These are phyloP conservation scores for Felis catus DNA, from an alignment of 2,113 vertebrate genomes.

Conservation along the genomic window F.catus_Fca126_mat1.0 CM031428.1:56155001-56155500, in stretches of 20 bases:
- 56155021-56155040: conserved; percentile 16
- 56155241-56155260: neutral
- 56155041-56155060: neutral
- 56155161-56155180: neutral
- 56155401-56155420: neutral
- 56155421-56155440: neutral
- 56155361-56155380: neutral
- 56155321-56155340: neutral
- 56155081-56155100: neutral
- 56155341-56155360: neutral
- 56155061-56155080: neutral
- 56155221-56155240: neutral
- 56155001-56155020: neutral
- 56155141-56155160: neutral
- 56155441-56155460: neutral
- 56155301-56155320: neutral
- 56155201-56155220: neutral
- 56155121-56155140: neutral
- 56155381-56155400: neutral
- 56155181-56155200: neutral
- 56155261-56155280: neutral
- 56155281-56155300: neutral
- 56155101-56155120: neutral
- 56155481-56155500: neutral
- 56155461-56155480: neutral